Percentiles rank a stretch among this genome's conserved stretches.
Conservation (phyloP, 2,888 invertebrate species). For the Caenorhabditis sp. region DNA sequence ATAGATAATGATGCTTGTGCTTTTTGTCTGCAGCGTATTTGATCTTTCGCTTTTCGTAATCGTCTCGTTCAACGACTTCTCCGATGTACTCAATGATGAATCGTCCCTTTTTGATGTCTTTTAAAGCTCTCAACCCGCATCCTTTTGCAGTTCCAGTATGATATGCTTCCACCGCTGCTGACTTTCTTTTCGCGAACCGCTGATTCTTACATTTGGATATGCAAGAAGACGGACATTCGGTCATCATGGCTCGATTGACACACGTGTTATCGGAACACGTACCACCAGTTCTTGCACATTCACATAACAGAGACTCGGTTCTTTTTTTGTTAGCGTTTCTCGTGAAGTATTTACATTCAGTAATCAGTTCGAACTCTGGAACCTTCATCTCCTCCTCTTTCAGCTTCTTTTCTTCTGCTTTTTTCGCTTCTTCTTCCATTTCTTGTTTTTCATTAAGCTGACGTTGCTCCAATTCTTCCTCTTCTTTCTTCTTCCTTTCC, state of each 20-base stretch:
- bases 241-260: constrained; percentile 74
- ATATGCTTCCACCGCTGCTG: constrained; percentile 90
- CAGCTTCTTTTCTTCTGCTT: constrained; percentile 8
- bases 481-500: constrained; percentile 25
- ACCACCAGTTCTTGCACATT: constrained; percentile 42
- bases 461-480: constrained; percentile 3
- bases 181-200: constrained; percentile 86
- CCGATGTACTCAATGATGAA: constrained; percentile 99
- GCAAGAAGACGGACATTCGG: constrained; percentile 90
- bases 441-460: constrained; percentile 13
- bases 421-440: constrained; percentile 20
- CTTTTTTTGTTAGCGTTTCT: constrained; percentile 58
- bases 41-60: constrained; percentile 60
- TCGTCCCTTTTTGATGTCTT: constrained; percentile 90
- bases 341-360: constrained; percentile 46
- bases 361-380: constrained; percentile 47
- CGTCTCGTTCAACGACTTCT: constrained; percentile 87
- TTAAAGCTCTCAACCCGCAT: constrained; percentile 91
- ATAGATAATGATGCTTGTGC: constrained; percentile 96
- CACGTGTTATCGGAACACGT: constrained; percentile 70
- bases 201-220: constrained; percentile 84
- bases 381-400: constrained; percentile 51
- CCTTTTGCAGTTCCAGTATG: constrained; percentile 93
- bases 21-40: constrained; percentile 86
- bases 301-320: constrained; percentile 59